phyloP scores from a whole-genome alignment of 2,797 vertebrate genomes.

The Nyctalus aviator region DNA sequence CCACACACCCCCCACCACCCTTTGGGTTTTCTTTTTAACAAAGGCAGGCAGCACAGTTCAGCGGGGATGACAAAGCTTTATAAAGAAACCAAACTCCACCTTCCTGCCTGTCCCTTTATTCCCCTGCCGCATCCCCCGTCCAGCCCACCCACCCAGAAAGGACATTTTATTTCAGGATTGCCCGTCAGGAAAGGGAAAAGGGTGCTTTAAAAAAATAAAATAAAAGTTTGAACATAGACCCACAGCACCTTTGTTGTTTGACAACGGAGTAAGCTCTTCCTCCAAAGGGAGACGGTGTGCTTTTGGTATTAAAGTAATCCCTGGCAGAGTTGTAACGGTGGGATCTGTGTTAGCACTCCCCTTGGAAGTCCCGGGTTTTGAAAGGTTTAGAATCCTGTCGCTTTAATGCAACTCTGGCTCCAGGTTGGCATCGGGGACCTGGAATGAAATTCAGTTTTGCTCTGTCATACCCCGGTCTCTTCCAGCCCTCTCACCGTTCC shows the following conservation, averaged over 20 bases:
- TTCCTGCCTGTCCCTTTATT: conserved; percentile 33
- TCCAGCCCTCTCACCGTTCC: conserved; percentile 49
- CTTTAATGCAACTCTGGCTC: conserved; percentile 78
- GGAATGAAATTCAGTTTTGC: conserved; percentile 60
- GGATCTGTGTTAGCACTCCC: conserved; percentile 82
- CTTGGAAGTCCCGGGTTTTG: conserved; percentile 82
- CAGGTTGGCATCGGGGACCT: conserved; percentile 74
- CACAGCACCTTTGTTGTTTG: conserved; percentile 73
- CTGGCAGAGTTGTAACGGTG: conserved; percentile 82
- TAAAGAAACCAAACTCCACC: conserved; percentile 72
- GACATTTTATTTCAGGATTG: conserved; percentile 65
- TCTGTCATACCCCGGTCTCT: conserved; percentile 53
- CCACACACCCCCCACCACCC: conserved; percentile 67
- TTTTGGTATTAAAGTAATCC: conserved; percentile 87
- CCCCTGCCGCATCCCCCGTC: not conserved
- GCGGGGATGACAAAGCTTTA: conserved; percentile 76
- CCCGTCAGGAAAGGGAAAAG: not conserved
- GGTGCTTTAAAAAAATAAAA: conserved; percentile 31
- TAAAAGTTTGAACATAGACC: conserved; percentile 66
- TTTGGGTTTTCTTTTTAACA: conserved; percentile 52
- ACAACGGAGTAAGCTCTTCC: conserved; percentile 74
- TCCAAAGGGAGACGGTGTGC: conserved; percentile 82
- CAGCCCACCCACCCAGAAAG: not conserved
- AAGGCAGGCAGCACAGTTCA: conserved; percentile 80
- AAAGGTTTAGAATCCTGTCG: conserved; percentile 83